These are phyloP conservation scores for Lepidostoma basale DNA, from an alignment of 1,140 invertebrate genomes.

Conservation along the genomic window DNA sequence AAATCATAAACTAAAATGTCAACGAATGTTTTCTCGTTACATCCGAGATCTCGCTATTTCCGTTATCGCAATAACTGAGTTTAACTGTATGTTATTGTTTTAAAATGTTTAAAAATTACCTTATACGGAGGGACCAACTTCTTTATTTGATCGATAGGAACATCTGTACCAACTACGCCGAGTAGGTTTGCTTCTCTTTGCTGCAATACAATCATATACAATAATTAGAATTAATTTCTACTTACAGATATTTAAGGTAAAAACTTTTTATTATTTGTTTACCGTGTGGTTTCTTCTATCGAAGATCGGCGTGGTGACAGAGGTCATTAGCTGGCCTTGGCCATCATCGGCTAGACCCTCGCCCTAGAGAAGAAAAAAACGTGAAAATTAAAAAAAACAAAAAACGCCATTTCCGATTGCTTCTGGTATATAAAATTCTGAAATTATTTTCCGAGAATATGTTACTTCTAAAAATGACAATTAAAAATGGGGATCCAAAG, in stretches of 20 bases:
- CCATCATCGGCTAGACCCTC: conserved; percentile 71
- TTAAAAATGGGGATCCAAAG: too few relatives aligned
- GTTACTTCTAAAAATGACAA: too few relatives aligned
- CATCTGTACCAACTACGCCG: conserved; percentile 93
- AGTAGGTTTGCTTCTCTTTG: conserved; percentile 84
- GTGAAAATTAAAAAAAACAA: too few relatives aligned
- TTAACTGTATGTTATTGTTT: conserved; percentile 16
- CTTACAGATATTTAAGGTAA: background rate
- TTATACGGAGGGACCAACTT: conserved; percentile 91
- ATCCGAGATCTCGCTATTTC: too few relatives aligned
- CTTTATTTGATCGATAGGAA: conserved; percentile 89
- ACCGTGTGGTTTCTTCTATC: conserved; percentile 90
- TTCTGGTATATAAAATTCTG: too few relatives aligned
- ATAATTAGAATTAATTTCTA: conserved; percentile 9
- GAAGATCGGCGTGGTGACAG: conserved; percentile 90
- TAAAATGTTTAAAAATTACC: conserved; percentile 60
- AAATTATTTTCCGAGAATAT: too few relatives aligned
- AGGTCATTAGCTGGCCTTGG: conserved; percentile 82
- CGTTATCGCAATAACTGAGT: too few relatives aligned
- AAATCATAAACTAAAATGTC: too few relatives aligned
- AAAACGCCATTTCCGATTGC: too few relatives aligned
- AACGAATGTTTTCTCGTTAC: too few relatives aligned
- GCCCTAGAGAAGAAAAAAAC: too few relatives aligned
- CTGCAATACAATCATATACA: conserved; percentile 57
- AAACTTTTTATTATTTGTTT: conserved; percentile 54